Evolutionary conservation across 2,888 invertebrate species (phyloP).

Genomic region (Notocelia uddmanniana): DNA sequence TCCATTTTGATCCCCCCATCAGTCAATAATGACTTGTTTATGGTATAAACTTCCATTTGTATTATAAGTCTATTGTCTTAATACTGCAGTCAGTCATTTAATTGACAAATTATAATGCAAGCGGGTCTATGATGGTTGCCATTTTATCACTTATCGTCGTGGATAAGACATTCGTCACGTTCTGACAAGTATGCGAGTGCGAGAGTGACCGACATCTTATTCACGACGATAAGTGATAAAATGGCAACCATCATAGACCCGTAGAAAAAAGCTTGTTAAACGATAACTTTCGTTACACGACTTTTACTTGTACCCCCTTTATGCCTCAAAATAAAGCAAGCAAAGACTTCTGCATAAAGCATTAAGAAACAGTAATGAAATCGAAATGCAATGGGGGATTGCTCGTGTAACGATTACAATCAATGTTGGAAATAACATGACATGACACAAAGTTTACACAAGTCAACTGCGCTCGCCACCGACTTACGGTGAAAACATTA

Average conservation of each 20-base stretch:
- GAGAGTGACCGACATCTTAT: too few relatives aligned
- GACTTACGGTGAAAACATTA: slow-evolving; percentile 24
- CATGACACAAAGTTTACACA: slow-evolving; percentile 55
- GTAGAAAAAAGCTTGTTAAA: neutral
- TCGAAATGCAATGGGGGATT: slow-evolving; percentile 57
- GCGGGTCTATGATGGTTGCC: too few relatives aligned
- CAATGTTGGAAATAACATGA: slow-evolving; percentile 55
- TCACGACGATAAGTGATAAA: too few relatives aligned
- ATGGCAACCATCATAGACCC: neutral
- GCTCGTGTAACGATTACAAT: slow-evolving; percentile 48
- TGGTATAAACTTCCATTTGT: too few relatives aligned
- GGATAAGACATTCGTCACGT: too few relatives aligned
- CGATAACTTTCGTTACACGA: neutral
- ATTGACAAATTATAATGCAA: too few relatives aligned
- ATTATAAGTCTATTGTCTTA: too few relatives aligned
- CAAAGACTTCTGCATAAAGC: slow-evolving; percentile 8
- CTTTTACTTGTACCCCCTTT: neutral
- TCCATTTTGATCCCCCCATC: too few relatives aligned
- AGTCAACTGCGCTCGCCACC: slow-evolving; percentile 9
- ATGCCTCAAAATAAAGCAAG: slow-evolving; percentile 14
- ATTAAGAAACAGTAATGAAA: slow-evolving; percentile 43
- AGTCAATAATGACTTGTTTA: too few relatives aligned
- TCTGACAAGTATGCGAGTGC: too few relatives aligned
- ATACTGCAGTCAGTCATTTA: too few relatives aligned
- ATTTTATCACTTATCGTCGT: too few relatives aligned